Base-by-base conservation (phyloP, 2,113 vertebrate species). In the Tragelaphus imberbis region DNA sequence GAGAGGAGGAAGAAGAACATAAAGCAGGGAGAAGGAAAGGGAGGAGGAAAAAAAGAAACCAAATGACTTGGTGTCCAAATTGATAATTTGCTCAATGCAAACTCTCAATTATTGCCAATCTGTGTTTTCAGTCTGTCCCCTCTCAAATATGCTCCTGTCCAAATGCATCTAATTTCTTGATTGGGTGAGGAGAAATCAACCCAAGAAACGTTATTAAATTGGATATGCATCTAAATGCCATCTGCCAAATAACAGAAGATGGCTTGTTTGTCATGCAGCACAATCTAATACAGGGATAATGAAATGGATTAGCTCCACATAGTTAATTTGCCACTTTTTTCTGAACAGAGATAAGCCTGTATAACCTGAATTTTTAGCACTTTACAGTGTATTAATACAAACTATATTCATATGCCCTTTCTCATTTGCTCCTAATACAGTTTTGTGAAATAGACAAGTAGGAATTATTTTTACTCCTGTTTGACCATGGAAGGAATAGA, bases 91-190 rank as follows among this genome's bases (percentile, higher is more conserved):
- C n/a, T 91, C 58, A 65, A 25, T n/a, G 19, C 17, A 97, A 56
- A 82, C 94, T 33, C 59, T 85, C 89, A 80, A 25, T 94, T 96
- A 84, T 40, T 97, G 49, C 21, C 79, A 91, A 88, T 49, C 40
- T 5, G 21, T 58, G 56, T 75, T 88, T 88, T 93, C 56, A 88
- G 21, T 90, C 59, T 96, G 44, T 90, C 13, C 55, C 88, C 40
- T 91, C 23, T 79, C 68, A 97, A 91, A 80, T 80, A 92, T 40
- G 11, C 21, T 85, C 49, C 71, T 84, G 30, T 58, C 84, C 56
- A 86, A 88, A 93, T 36, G 33, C 79, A 93, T 86, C 40, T 71
- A 97, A 94, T 93, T 95, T 95, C 86, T 86, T 93, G 51, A 94
- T 14, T 93, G 10, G 51, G n/a, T 63, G n/a, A 95, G 82, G 51